Percentiles rank a stretch among this genome's conserved stretches.
These are phyloP conservation scores for Manacus vitellinus DNA, from an alignment of 2,113 vertebrate genomes.

Conservation along the genomic window DNA sequence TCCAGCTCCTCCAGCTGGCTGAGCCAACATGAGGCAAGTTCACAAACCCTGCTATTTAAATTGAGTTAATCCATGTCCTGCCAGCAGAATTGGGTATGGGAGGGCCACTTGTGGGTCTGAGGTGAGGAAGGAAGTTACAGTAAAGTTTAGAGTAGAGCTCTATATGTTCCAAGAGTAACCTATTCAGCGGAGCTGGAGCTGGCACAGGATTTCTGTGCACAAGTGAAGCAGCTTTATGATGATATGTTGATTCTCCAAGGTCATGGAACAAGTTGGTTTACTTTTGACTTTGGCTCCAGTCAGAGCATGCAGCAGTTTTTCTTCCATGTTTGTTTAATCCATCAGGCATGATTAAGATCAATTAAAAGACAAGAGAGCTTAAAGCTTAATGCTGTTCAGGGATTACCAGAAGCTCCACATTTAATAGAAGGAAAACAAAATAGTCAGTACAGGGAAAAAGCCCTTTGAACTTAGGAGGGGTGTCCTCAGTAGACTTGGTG, in stretches of 20 bases:
- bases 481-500: neutral
- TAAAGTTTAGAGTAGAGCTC: neutral
- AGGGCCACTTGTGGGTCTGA: neutral
- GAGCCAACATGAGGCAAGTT: neutral
- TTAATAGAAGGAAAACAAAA: neutral
- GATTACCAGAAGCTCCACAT: neutral
- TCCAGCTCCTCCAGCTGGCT: neutral
- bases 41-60: neutral
- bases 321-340: conserved; percentile 6
- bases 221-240: neutral
- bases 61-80: neutral
- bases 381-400: neutral
- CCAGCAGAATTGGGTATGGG: neutral
- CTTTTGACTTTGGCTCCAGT: neutral
- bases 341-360: neutral
- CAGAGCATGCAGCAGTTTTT: neutral
- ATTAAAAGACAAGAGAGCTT: neutral
- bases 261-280: neutral
- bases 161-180: neutral
- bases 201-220: neutral
- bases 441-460: neutral
- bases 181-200: conserved; percentile 17
- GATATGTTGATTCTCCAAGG: conserved; percentile 21
- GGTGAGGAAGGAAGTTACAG: conserved; percentile 1
- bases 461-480: neutral